A percentile compares a stretch with the other conserved stretches of the same genome.
These are phyloP conservation scores for Ashinkailepas kermadecensis DNA, from an alignment of 2,888 invertebrate genomes.

Conservation along the genomic window DNA sequence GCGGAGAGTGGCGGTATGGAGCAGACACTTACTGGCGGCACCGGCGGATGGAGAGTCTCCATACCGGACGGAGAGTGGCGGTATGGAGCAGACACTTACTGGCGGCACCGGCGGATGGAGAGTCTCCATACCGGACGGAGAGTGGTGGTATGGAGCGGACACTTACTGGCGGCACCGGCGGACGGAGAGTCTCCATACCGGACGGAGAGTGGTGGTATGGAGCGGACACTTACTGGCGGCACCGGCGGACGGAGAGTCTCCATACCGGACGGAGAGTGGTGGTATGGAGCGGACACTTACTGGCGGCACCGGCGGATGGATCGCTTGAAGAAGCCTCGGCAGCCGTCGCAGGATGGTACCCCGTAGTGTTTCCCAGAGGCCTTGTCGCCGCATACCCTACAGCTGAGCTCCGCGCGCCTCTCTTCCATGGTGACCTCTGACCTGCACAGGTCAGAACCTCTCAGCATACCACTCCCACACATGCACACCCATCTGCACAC, in stretches of 20 bases:
- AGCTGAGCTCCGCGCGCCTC: conserved; percentile 50
- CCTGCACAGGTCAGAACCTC: no score
- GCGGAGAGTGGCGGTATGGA: not conserved
- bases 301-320: conserved; percentile 60
- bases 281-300: not conserved
- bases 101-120: conserved; percentile 60
- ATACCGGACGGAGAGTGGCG: not conserved
- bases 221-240: conserved; percentile 15
- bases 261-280: not conserved
- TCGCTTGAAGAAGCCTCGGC: conserved; percentile 88
- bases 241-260: conserved; percentile 60
- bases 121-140: conserved; percentile 50
- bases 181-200: not conserved
- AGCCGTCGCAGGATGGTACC: conserved; percentile 75
- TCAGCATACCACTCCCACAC: no score
- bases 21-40: conserved; percentile 21
- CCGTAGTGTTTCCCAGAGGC: conserved; percentile 81
- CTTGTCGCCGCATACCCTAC: conserved; percentile 82
- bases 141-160: no score
- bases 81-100: not conserved
- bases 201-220: not conserved
- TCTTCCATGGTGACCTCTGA: conserved; percentile 30
- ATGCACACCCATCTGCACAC: no score
- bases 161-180: not conserved
- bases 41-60: conserved; percentile 62